phyloP scores from a whole-genome alignment of 2,888 invertebrate species.

The Agrotis exclamationis region DNA sequence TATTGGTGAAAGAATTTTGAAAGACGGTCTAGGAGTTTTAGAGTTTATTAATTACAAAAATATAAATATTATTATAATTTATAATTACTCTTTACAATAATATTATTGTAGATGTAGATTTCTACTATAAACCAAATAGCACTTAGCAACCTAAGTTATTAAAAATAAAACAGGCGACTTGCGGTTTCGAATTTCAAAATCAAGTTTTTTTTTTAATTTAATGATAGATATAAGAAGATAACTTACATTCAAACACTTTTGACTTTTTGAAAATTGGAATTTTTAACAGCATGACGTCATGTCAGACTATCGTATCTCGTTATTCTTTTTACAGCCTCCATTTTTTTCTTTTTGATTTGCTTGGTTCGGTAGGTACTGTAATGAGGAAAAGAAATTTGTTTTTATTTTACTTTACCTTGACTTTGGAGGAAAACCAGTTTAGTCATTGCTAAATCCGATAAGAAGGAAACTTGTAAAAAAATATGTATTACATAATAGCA shows the following conservation, averaged over 20 bases:
- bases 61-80: too few relatives aligned
- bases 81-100: too few relatives aligned
- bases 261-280: background rate
- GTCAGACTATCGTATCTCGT: too few relatives aligned
- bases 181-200: background rate
- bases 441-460: background rate
- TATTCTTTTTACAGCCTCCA: background rate
- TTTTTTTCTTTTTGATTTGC: background rate
- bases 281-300: too few relatives aligned
- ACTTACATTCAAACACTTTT: background rate
- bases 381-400: conserved; percentile 28
- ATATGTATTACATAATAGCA: background rate
- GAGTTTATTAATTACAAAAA: too few relatives aligned
- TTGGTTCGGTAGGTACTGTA: background rate
- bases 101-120: too few relatives aligned
- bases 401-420: conserved; percentile 5
- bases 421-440: conserved; percentile 1
- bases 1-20: too few relatives aligned
- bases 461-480: background rate
- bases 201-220: too few relatives aligned
- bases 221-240: background rate
- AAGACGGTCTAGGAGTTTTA: too few relatives aligned
- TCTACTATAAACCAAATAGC: background rate
- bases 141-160: too few relatives aligned
- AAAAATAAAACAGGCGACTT: background rate